Evolutionary conservation across 2,888 invertebrate genomes (phyloP).

Genomic region (Hyalella azteca): DNA sequence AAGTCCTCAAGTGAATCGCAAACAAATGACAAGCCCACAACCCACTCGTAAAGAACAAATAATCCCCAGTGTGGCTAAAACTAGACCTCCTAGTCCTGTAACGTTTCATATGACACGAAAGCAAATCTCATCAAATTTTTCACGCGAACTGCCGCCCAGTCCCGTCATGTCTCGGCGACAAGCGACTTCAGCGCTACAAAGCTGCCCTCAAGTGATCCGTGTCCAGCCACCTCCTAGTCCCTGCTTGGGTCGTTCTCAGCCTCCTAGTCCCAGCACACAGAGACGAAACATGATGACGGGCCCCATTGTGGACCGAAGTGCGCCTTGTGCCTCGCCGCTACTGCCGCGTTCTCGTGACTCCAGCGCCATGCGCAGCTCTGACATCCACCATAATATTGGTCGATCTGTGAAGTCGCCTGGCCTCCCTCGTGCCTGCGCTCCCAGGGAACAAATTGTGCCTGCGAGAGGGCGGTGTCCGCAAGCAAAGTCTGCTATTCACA

Average conservation of each 20-base stretch:
- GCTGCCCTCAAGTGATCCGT: slow-evolving; percentile 34
- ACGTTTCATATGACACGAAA: background rate
- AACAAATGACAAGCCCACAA: background rate
- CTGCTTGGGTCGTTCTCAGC: background rate
- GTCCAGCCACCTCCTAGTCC: background rate
- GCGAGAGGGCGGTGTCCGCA: slow-evolving; percentile 31
- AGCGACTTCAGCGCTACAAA: background rate
- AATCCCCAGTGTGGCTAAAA: background rate
- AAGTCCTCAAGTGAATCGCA: background rate
- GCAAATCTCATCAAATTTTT: too few species aligned
- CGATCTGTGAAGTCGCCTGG: slow-evolving; percentile 14
- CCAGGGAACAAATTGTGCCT: slow-evolving; percentile 18
- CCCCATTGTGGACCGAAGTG: background rate
- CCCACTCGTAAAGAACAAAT: background rate
- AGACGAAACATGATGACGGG: slow-evolving; percentile 15
- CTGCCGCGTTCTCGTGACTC: slow-evolving; percentile 38
- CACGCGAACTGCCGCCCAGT: background rate
- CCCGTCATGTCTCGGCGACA: background rate
- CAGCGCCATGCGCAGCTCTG: slow-evolving; percentile 31
- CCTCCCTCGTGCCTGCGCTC: background rate
- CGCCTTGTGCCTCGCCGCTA: background rate
- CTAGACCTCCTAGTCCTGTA: slow-evolving; percentile 4
- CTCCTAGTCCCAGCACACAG: background rate
- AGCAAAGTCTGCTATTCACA: slow-evolving; percentile 6
- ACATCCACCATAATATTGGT: slow-evolving; percentile 30